A percentile compares a stretch with the other conserved stretches of the same genome.
phyloP scores from a whole-genome alignment of 1,140 invertebrate genomes.

The Drosophila gunungcola region DNA sequence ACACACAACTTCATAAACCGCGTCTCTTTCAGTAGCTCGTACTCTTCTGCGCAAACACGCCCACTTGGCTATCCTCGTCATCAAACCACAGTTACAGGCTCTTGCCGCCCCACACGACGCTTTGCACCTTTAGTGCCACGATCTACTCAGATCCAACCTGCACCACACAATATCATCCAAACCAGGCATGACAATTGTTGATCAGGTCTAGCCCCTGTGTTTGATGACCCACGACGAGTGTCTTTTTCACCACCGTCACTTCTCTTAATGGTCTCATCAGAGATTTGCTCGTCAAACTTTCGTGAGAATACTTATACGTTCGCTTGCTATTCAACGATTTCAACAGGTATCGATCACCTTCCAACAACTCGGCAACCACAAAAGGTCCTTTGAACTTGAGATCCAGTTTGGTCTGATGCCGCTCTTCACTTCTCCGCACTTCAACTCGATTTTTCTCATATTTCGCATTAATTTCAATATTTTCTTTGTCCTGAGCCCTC shows the following conservation, averaged over 20 bases:
- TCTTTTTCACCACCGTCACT: neutral
- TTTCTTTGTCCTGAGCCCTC: neutral
- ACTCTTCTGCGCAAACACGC: slow-evolving; percentile 4
- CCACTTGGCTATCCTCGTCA: neutral
- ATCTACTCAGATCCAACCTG: neutral
- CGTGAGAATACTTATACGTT: slow-evolving; percentile 2
- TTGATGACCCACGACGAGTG: too few species aligned
- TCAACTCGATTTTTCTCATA: neutral
- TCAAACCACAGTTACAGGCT: neutral
- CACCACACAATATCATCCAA: too few species aligned
- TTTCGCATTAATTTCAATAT: neutral
- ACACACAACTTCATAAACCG: too few species aligned
- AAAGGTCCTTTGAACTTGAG: slow-evolving; percentile 4
- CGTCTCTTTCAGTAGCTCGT: too few species aligned
- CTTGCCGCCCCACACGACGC: neutral
- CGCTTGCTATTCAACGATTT: neutral
- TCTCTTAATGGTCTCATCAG: neutral
- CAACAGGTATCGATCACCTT: slow-evolving; percentile 1
- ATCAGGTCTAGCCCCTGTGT: too few species aligned
- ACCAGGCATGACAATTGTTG: too few species aligned
- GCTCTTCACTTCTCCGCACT: neutral
- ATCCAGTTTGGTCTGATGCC: slow-evolving; percentile 7
- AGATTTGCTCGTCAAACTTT: neutral
- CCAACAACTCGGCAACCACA: neutral
- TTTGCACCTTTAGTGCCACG: neutral